Conservation (phyloP, 2,113 vertebrate species). For the Brachypteracias leptosomus region DNA sequence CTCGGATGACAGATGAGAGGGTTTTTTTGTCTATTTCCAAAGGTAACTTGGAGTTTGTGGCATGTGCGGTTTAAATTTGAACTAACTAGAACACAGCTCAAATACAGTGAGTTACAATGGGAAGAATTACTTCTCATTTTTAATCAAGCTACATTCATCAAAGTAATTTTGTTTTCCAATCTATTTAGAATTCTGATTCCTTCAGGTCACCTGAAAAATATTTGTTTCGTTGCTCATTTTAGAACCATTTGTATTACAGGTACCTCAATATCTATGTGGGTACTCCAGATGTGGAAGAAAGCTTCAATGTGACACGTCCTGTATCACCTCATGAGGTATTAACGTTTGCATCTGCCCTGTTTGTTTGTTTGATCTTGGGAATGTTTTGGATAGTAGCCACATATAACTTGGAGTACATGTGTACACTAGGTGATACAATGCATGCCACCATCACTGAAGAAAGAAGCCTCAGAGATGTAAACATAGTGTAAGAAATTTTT, state of each 20-base stretch:
- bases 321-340: conserved; percentile 96
- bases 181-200: neutral
- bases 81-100: neutral
- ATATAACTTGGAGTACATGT: rapidly evolving
- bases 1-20: neutral
- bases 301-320: conserved; percentile 95
- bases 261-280: conserved; percentile 98
- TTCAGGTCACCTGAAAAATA: neutral
- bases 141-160: neutral
- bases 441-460: neutral
- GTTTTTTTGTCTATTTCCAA: neutral
- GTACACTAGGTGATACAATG: rapidly evolving
- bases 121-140: neutral
- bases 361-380: neutral
- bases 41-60: neutral
- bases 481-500: neutral
- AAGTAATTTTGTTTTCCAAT: neutral
- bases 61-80: neutral
- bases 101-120: neutral
- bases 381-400: neutral
- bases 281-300: conserved; percentile 97
- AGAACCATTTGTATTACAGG: conserved; percentile 71
- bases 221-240: neutral
- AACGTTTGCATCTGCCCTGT: neutral
- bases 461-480: neutral